Conservation (phyloP, 1,140 invertebrate genomes). For the Drosophila kohkoa region DNA sequence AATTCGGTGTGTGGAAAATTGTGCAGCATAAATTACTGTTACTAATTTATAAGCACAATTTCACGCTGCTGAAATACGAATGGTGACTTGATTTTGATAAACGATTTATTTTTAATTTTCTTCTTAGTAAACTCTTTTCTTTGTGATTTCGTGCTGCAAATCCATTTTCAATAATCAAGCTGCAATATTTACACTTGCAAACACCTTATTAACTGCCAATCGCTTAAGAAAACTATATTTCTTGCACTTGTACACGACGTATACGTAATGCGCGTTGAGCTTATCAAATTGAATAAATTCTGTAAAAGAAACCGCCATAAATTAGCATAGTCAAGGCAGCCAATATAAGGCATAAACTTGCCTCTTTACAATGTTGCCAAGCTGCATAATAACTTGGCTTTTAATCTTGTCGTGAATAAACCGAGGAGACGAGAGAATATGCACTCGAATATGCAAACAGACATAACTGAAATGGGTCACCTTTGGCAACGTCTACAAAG, state of each 20-base stretch:
- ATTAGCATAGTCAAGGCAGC: background rate
- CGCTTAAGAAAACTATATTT: background rate
- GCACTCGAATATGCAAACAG: conserved; percentile 9
- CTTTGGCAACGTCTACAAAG: conserved; percentile 30
- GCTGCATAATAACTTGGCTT: conserved; percentile 32
- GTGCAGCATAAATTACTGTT: background rate
- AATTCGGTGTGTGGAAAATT: background rate
- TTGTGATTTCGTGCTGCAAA: background rate
- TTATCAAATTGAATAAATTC: background rate
- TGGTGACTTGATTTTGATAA: background rate
- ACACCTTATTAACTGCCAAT: too few relatives aligned
- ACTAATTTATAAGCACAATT: background rate
- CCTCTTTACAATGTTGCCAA: conserved; percentile 24
- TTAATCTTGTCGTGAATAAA: conserved; percentile 33
- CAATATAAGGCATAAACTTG: conserved; percentile 21
- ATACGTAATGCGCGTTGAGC: background rate
- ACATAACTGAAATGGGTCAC: conserved; percentile 27
- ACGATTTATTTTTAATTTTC: background rate
- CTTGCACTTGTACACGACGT: background rate
- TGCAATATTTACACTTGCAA: background rate
- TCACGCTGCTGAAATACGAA: background rate
- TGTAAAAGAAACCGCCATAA: background rate
- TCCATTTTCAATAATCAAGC: conserved; percentile 2
- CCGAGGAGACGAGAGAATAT: conserved; percentile 11
- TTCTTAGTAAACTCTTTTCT: background rate